Conservation (phyloP, 1,140 invertebrate species). For the Camponotus floridanus region DNA sequence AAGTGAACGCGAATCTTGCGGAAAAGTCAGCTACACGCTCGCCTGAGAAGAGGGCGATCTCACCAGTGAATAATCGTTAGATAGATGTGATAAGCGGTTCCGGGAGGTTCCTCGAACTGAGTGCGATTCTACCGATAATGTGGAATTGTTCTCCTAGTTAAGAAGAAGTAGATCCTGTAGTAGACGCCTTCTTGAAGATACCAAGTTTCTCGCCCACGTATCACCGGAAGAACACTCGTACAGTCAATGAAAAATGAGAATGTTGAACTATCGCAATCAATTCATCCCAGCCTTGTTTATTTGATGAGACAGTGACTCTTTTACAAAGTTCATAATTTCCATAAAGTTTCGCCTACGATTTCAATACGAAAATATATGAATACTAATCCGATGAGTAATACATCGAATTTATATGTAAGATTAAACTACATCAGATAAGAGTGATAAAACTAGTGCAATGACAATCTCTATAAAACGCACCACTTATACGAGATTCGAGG, state of each 20-base stretch:
- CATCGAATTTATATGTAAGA: conserved; percentile 2
- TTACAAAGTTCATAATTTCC: conserved; percentile 20
- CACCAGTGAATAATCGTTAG: not conserved
- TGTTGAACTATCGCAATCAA: conserved; percentile 34
- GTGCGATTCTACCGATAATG: conserved; percentile 38
- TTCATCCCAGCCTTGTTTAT: not conserved
- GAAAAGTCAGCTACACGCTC: conserved; percentile 21
- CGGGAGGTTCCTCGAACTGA: conserved; percentile 27
- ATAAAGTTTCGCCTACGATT: conserved; percentile 12
- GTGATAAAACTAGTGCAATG: conserved; percentile 67
- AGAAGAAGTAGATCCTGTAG: conserved; percentile 21
- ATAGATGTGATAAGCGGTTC: conserved; percentile 16
- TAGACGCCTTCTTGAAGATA: conserved; percentile 16
- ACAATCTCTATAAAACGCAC: conserved; percentile 39
- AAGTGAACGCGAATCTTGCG: conserved; percentile 56
- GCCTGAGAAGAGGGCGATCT: conserved; percentile 2
- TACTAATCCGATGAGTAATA: conserved; percentile 42
- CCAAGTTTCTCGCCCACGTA: conserved; percentile 25
- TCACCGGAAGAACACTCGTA: conserved; percentile 6
- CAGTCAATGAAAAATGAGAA: conserved; percentile 54
- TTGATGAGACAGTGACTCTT: conserved; percentile 4
- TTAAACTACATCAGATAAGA: conserved; percentile 55
- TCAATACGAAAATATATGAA: conserved; percentile 43
- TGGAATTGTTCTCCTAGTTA: conserved; percentile 9
- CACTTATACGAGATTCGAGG: conserved; percentile 32